Conservation (phyloP, 2,113 vertebrate genomes). For the Callaeas wilsoni region DNA sequence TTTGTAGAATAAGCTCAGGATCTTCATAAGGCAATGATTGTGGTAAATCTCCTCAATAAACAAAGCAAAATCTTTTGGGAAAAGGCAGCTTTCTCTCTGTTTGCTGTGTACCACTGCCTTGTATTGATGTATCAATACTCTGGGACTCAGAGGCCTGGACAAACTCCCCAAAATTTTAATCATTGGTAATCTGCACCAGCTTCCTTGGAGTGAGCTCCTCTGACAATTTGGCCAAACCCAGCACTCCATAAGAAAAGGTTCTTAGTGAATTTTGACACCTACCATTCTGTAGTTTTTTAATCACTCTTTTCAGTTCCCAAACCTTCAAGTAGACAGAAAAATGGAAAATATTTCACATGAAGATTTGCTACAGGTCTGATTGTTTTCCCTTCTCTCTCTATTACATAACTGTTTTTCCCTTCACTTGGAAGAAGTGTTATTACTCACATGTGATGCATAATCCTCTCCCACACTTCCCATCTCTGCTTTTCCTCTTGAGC, state of each 20-base stretch:
- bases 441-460: constrained; percentile 41
- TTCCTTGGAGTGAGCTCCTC: not conserved
- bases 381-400: not conserved
- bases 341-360: not conserved
- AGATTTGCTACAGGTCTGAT: not conserved
- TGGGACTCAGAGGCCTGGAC: not conserved
- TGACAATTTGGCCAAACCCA: not conserved
- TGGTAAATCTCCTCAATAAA: not conserved
- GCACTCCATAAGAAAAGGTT: not conserved
- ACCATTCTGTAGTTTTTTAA: not conserved
- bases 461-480: not conserved
- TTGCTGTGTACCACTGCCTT: not conserved
- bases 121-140: not conserved
- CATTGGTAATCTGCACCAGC: not conserved
- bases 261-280: not conserved
- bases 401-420: not conserved
- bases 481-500: not conserved
- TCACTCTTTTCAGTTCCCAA: not conserved
- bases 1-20: not conserved
- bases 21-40: not conserved
- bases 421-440: constrained; percentile 12
- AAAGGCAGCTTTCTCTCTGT: not conserved
- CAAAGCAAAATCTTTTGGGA: not conserved
- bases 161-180: not conserved
- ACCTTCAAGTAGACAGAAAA: not conserved